Base-by-base conservation (phyloP, 2,113 vertebrate species). In the Mellivora capensis region DNA sequence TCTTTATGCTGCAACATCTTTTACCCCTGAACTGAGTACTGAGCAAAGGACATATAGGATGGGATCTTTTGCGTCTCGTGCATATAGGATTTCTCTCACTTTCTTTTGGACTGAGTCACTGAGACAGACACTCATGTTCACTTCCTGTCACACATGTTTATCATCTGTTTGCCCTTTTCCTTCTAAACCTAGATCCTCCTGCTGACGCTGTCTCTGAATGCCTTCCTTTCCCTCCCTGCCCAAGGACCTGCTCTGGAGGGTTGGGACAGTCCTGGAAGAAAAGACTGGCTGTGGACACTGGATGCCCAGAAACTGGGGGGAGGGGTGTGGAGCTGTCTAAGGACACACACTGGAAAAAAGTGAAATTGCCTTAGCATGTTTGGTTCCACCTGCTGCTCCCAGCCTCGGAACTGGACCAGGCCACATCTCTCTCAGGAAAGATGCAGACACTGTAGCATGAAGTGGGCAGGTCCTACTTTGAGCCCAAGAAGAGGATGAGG, bases 171-270 rank as follows among this genome's bases (percentile, higher is more conserved):
- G 25, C 18, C 77, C 4, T 3, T 82, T 87, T 94, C 47, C 37
- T 67, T 52, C 59, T 86, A 62, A 39, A 83, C 29, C 47, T 57
- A 29, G 77, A 17, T 37, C 44, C 67, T 39, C 82, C 10, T 7
- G n/a, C 61, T 42, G 71, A 23, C 10, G 20, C 0, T 17, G 59
- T 47, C 71, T 87, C 34, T 29, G 25, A 29, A 44, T 15, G 25
- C 13, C 61, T 12, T 31, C n/a, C 12, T 27, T n/a, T 1, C 11
- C 2, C 7, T 3, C 4, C n/a, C 7, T 54, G 25, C 4, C 37
- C 42, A 31, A 20, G 0, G 57, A 7, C 14, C 1, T 61, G 20
- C 15, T 67, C 23, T 72, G 69, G 34, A 72, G 12, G 10, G 4
- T 29, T 20, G 14, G 81, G 64, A 29, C 37, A 59, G 62, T 13